Evolutionary conservation across 2,888 invertebrate species (phyloP), one percentile per base, ranked within the genome.

Genomic region (Dorcus parallelipipedus): DNA sequence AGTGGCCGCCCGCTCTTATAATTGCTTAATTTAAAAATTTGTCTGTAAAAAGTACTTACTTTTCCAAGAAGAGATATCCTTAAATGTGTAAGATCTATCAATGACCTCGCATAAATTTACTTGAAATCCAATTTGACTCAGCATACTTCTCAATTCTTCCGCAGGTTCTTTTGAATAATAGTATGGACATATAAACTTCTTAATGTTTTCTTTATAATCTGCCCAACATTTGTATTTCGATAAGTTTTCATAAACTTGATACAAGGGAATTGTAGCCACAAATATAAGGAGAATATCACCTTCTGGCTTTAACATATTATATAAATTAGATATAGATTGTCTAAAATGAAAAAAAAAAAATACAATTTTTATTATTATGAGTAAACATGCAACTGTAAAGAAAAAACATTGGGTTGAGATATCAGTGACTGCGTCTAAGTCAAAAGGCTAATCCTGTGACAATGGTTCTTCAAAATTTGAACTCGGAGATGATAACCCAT

Each of bases 281-380:
- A 91, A 90, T 14, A 86, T 82, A 2, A 91, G 72, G 9, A 91
- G 75, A 50, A 86, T 84, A 67, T 87, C 86, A 0, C 91, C 92
- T 3, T 84, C 86, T 0, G 84, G 83, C 58, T 79, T 81, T n/a
- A 92, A 75, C 52, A 91, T 73, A 39, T 84, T 78, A 74, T 82
- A 84, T 53, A 92, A 85, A 70, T 89, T 89, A 55, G 78, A 77
- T 55, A 88, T 79, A 0, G 87, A 87, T 67, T 76, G 78, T 67
- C 85, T 90, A 77, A 47, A 80, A 79, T 41, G 9, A 33, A 33
- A 33, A 59, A 55, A 57, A 62, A 65, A 64, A 58, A 52, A n/a
- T n/a, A n/a, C 6, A 33, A 64, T 26, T 20, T 33, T 7, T 33
- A n/a, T 33, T 2, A 33, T 4, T 33, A 1, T 33, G 1, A 7